A percentile compares a stretch with the other conserved stretches of the same genome.
Conservation (phyloP, 1,140 invertebrate genomes). For the Chlorops oryzae region DNA sequence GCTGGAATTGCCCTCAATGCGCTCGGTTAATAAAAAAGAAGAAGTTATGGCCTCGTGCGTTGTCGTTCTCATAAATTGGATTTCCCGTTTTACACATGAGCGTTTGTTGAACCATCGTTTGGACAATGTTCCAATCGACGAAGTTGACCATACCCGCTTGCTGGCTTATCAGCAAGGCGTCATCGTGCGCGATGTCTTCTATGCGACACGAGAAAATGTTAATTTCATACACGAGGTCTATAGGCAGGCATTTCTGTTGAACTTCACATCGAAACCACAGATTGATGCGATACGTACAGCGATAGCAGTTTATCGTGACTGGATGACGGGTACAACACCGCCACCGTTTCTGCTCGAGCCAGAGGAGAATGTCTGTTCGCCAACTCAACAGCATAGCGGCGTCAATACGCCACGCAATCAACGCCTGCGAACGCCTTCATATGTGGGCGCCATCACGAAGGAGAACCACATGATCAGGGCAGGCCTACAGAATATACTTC, state of each 20-base stretch:
- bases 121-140: conserved; percentile 49
- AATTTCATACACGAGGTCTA: conserved; percentile 94
- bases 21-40: conserved; percentile 51
- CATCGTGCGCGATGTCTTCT: conserved; percentile 82
- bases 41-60: conserved; percentile 69
- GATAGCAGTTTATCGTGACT: conserved; percentile 92
- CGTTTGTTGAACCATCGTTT: conserved; percentile 44
- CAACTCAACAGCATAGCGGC: conserved; percentile 11
- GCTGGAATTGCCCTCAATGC: conserved; percentile 63
- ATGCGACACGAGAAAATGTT: conserved; percentile 82
- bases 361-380: conserved; percentile 49
- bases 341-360: conserved; percentile 85
- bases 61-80: conserved; percentile 83
- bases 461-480: conserved; percentile 74
- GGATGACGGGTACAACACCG: conserved; percentile 75
- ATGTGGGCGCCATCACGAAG: conserved; percentile 70
- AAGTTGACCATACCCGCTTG: conserved; percentile 35
- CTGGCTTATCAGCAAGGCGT: conserved; percentile 39
- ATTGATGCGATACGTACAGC: conserved; percentile 81
- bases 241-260: conserved; percentile 85
- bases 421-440: conserved; percentile 73
- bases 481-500: conserved; percentile 81
- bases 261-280: conserved; percentile 65
- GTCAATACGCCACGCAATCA: conserved; percentile 45
- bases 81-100: conserved; percentile 76